Evolutionary conservation across 2,113 vertebrate genomes (phyloP).

Genomic region (Oryzias javanicus): DNA sequence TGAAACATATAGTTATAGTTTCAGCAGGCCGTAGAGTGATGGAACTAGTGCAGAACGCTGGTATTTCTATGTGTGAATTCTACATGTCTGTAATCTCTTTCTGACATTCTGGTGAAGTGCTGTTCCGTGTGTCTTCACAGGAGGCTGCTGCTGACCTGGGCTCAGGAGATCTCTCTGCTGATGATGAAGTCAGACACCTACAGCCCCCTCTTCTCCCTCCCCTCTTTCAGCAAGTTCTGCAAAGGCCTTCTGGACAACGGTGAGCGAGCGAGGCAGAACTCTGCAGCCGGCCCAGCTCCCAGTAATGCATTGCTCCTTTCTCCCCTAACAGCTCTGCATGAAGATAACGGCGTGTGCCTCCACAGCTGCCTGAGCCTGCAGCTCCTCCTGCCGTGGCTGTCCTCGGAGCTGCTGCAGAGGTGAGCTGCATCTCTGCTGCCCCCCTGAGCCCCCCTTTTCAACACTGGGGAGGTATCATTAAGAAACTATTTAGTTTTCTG

Average conservation of each 20-base stretch:
- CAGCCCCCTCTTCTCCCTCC: conserved; percentile 89
- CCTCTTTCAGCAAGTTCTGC: conserved; percentile 95
- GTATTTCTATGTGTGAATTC: too few species aligned
- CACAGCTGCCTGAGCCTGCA: conserved; percentile 92
- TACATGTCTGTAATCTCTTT: too few species aligned
- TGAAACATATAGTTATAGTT: too few species aligned
- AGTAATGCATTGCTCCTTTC: neutral
- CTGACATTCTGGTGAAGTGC: too few species aligned
- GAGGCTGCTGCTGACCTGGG: conserved; percentile 93
- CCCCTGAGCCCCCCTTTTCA: neutral
- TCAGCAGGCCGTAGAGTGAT: too few species aligned
- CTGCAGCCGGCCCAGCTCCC: neutral
- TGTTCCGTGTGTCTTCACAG: conserved; percentile 59
- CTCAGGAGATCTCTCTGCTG: conserved; percentile 89
- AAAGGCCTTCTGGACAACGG: conserved; percentile 93
- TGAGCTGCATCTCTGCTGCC: conserved; percentile 43
- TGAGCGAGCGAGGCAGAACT: conserved; percentile 62
- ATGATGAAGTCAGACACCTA: conserved; percentile 99
- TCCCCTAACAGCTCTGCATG: conserved; percentile 81
- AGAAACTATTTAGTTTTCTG: too few species aligned
- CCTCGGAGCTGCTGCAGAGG: conserved; percentile 91
- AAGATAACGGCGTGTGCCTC: conserved; percentile 87
- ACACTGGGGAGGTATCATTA: too few species aligned
- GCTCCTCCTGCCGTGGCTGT: conserved; percentile 86
- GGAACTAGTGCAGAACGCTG: too few species aligned